These are phyloP conservation scores for Cyclophora punctaria DNA, from an alignment of 2,888 invertebrate genomes.

Conservation along the genomic window DNA sequence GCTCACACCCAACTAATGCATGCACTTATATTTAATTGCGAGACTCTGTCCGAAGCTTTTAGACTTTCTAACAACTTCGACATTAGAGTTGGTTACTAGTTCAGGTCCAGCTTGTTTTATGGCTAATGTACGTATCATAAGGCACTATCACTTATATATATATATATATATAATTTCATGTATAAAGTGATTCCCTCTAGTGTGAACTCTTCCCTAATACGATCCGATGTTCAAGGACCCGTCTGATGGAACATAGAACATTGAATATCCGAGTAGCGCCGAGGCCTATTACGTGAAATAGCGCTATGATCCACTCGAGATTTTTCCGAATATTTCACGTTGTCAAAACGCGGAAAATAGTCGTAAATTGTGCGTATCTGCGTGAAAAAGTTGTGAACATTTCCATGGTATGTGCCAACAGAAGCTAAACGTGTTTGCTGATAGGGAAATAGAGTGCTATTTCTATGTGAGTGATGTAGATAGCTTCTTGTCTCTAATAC, in stretches of 20 bases:
- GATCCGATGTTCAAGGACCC: constrained; percentile 5
- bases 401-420: constrained; percentile 20
- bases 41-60: no score
- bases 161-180: no score
- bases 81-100: no score
- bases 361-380: constrained; percentile 38
- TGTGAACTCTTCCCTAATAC: no score
- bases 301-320: constrained; percentile 27
- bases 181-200: no score
- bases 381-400: constrained; percentile 28
- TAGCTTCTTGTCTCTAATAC: constrained; percentile 3
- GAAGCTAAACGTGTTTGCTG: constrained; percentile 26
- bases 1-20: no score
- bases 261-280: constrained; percentile 34
- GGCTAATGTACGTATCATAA: no score
- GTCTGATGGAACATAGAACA: constrained; percentile 25
- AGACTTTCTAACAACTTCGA: no score
- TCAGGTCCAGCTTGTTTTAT: no score
- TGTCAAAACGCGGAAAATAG: constrained; percentile 36
- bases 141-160: no score
- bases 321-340: constrained; percentile 26
- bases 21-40: no score
- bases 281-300: constrained; percentile 31
- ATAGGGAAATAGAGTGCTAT: constrained; percentile 22
- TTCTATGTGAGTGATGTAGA: constrained; percentile 13